Evolutionary conservation across 2,797 vertebrate species (phyloP), one percentile per base, ranked within the genome.

Genomic region (Scomberomorus guttatus): DNA sequence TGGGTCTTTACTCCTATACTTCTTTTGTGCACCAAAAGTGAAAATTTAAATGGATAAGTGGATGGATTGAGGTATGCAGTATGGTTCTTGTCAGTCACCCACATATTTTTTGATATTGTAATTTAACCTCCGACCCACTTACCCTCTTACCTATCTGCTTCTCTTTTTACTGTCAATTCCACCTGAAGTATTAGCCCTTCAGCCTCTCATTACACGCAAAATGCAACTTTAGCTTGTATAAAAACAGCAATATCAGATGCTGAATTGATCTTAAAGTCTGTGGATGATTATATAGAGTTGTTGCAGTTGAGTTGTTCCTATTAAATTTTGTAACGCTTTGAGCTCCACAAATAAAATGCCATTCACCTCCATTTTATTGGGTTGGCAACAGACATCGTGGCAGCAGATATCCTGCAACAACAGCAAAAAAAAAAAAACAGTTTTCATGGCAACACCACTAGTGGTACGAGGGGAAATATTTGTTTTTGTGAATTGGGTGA

Each of bases 11-110:
- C 48, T 52, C 60, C 14, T 48, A 62, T 67, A 24, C 50, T 52
- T 56, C 14, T 48, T 80, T 61, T 68, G 20, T 48, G 37, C 57
- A 20, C 17, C 46, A 50, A 71, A 79, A 60, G 51, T 29, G 1
- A 65, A 52, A 8, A 39, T 58, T 7, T 44, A 46, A 57, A 20
- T 1, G 15, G 25, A 52, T 61, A 15, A 42, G 52, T 48, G 17
- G 1, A 27, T 50, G 13, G 22, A 15, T 29, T 1, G 15, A 46
- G 29, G n/a, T 13, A 27, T 50, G 13, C 6, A 2, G 20, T 1
- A 32, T 27, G 58, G 54, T 29, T 37, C 1, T 65, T 65, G 72
- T 57, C 29, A 29, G 18, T 67, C 22, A 59, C 20, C 15, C 10
- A 5, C 17, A 48, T 48, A 17, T 5, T 22, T 55, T 51, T 50